These are phyloP conservation scores for Cotesia vestalis DNA, from an alignment of 1,140 invertebrate species.

Conservation along the genomic window DNA sequence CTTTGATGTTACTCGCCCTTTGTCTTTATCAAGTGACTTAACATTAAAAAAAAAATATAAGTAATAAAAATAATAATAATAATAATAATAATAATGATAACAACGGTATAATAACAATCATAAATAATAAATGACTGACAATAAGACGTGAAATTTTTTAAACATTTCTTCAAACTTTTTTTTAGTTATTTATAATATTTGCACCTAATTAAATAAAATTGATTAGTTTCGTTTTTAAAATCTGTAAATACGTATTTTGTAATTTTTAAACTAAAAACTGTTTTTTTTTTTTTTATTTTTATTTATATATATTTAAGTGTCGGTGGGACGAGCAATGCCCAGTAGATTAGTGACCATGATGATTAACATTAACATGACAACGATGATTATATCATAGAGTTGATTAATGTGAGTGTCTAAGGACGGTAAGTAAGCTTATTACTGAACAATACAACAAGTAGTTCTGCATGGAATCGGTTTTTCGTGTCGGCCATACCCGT, in stretches of 20 bases:
- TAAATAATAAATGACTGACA: too few species aligned
- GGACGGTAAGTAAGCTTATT: constrained; percentile 36
- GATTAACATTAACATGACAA: neutral
- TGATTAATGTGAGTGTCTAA: neutral
- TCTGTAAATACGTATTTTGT: too few species aligned
- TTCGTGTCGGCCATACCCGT: constrained; percentile 45
- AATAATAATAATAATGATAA: too few species aligned
- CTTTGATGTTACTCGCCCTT: neutral
- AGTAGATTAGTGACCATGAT: neutral
- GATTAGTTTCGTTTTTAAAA: too few species aligned
- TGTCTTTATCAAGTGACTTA: neutral
- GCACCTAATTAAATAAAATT: too few species aligned
- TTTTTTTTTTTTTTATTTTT: constrained; percentile 11
- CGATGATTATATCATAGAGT: constrained; percentile 1
- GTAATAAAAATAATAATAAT: neutral
- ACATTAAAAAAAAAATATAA: constrained; percentile 15
- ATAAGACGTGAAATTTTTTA: too few species aligned
- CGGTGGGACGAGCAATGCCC: constrained; percentile 7
- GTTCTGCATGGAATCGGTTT: constrained; percentile 54
- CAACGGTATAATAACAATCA: too few species aligned
- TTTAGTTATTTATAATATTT: too few species aligned
- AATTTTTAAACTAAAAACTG: too few species aligned
- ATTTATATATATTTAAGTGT: neutral
- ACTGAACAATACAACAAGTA: constrained; percentile 62
- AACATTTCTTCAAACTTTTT: too few species aligned